Conservation (phyloP, 2,113 vertebrate genomes). For the Rhinoderma darwinii region DNA sequence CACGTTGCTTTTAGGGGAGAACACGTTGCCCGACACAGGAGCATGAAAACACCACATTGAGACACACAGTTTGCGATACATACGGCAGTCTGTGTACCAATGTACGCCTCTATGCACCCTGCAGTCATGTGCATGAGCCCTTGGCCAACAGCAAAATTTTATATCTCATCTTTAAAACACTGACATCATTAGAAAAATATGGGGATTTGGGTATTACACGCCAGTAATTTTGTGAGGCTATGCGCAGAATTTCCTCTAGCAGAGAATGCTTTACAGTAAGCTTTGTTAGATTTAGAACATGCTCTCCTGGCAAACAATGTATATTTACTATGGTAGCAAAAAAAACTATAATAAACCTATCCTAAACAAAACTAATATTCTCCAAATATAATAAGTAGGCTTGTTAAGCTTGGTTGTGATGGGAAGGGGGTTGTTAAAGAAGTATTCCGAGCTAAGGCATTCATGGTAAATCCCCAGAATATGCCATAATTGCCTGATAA, state of each 20-base stretch:
- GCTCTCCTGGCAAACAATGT: background rate
- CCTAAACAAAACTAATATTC: background rate
- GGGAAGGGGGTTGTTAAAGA: too few species aligned
- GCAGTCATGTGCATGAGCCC: too few species aligned
- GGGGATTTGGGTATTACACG: too few species aligned
- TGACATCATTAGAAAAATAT: too few species aligned
- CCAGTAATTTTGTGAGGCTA: background rate
- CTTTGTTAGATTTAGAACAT: background rate
- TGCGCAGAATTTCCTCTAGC: background rate
- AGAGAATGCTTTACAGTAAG: background rate
- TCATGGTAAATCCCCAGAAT: too few species aligned
- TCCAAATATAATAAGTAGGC: background rate
- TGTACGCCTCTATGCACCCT: background rate
- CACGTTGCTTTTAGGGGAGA: background rate
- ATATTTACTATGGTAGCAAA: background rate
- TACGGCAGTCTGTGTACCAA: background rate
- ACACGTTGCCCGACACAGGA: background rate
- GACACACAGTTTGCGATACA: background rate
- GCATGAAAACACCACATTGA: background rate
- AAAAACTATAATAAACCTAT: background rate
- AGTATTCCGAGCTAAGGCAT: too few species aligned
- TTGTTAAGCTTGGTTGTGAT: too few species aligned
- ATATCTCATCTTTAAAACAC: background rate
- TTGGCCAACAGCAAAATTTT: background rate
- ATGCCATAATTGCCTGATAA: too few species aligned